phyloP scores from a whole-genome alignment of 2,797 vertebrate species.

The Sebastes umbrosus region DNA sequence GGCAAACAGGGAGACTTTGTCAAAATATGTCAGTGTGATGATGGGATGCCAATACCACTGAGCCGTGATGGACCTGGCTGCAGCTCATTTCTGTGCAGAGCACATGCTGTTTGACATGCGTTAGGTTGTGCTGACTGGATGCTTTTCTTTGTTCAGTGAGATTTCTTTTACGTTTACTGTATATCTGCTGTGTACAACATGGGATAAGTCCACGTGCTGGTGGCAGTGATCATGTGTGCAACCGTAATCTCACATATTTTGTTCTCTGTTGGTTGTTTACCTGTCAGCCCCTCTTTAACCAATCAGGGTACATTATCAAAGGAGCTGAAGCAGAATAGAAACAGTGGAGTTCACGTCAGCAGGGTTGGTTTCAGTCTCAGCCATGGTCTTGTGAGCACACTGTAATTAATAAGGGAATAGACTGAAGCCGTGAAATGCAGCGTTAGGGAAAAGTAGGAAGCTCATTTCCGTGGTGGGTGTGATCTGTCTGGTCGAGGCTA shows the following conservation, averaged over 20 bases:
- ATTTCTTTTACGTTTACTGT: neutral
- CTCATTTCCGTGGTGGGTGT: neutral
- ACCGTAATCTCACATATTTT: neutral
- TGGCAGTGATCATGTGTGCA: neutral
- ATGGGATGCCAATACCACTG: slow-evolving; percentile 27
- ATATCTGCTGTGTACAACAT: neutral
- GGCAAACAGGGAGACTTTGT: slow-evolving; percentile 8
- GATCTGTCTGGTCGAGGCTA: neutral
- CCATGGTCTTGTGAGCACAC: slow-evolving; percentile 21
- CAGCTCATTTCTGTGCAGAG: neutral
- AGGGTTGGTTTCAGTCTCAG: slow-evolving; percentile 19
- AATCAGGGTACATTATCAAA: neutral
- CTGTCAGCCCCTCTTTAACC: neutral
- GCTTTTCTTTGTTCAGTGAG: neutral
- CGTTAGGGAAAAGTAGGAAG: neutral
- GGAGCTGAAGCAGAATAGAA: slow-evolving; percentile 15
- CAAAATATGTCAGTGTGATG: slow-evolving; percentile 35
- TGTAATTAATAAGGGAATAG: slow-evolving; percentile 39
- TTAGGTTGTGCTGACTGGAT: neutral
- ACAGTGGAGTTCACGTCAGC: neutral
- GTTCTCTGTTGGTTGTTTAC: neutral
- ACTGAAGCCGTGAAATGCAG: slow-evolving; percentile 11
- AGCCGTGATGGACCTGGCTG: neutral
- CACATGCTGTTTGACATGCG: slow-evolving; percentile 1
- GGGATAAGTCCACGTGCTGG: neutral